Percentiles rank a stretch among this genome's conserved stretches.
Conservation (phyloP, 2,113 vertebrate genomes). For the Bos indicus region DNA sequence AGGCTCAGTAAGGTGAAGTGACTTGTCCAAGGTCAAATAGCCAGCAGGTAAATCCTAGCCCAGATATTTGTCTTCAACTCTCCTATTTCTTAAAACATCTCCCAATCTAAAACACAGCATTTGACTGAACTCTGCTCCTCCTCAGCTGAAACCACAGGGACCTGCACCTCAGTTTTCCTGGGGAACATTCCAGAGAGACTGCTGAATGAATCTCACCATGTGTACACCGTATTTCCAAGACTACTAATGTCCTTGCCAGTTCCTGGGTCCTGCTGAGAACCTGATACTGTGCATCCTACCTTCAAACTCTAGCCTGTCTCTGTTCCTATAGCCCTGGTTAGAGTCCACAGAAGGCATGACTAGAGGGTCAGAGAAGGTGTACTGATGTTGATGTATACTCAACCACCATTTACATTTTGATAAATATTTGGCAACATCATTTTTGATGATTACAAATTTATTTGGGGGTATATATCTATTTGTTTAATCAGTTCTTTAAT, state of each 20-base stretch:
- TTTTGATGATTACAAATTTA: neutral
- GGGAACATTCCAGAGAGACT: neutral
- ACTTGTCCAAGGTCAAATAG: neutral
- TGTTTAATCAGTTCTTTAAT: neutral
- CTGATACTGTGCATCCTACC: neutral
- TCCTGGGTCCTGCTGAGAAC: neutral
- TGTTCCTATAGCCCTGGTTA: neutral
- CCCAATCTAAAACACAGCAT: neutral
- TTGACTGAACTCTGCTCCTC: neutral
- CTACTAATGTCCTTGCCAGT: neutral
- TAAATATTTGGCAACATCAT: neutral
- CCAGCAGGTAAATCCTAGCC: neutral
- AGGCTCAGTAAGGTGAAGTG: neutral
- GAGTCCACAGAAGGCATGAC: neutral
- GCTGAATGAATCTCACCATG: neutral
- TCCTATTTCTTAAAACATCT: neutral
- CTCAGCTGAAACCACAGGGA: neutral
- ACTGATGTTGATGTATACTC: neutral
- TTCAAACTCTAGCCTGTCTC: neutral
- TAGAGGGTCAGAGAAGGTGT: neutral
- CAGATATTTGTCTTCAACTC: neutral
- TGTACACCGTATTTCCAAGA: neutral
- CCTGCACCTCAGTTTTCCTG: neutral
- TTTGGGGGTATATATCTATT: neutral
- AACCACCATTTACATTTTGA: neutral